Percentiles rank a stretch among this genome's conserved stretches.
Evolutionary conservation across 2,113 vertebrate genomes (phyloP).

Genomic region (Ceyx cyanopectus): DNA sequence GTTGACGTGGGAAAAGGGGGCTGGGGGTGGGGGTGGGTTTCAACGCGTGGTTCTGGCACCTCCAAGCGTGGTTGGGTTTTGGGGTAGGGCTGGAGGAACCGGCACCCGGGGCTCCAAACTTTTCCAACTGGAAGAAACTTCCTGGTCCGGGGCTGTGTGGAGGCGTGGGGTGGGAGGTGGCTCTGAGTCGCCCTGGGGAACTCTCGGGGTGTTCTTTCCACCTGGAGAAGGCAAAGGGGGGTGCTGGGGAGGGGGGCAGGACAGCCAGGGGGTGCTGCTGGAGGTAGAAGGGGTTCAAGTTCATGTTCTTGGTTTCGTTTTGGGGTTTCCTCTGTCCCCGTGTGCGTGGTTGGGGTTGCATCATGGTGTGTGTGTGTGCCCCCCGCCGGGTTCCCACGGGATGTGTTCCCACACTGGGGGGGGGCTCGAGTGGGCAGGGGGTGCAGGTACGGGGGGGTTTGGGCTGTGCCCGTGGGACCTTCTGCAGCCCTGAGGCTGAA

Average conservation of each 20-base stretch:
- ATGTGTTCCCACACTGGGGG: fast-evolving
- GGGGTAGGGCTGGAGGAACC: background rate
- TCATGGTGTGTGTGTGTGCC: fast-evolving
- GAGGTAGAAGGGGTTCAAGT: background rate
- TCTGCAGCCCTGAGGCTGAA: background rate
- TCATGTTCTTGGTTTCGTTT: background rate
- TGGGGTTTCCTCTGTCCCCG: fast-evolving
- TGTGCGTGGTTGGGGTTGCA: background rate
- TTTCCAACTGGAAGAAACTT: background rate
- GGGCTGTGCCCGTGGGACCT: background rate
- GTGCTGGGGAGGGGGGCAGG: no score
- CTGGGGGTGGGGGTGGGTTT: no score
- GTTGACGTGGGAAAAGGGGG: background rate
- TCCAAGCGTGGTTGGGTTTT: background rate
- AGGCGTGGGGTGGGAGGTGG: background rate
- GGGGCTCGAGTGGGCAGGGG: background rate
- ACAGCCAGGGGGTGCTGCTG: background rate
- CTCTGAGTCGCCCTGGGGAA: fast-evolving
- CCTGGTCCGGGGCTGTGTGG: background rate
- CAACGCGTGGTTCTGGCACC: fast-evolving
- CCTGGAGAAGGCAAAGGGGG: fast-evolving
- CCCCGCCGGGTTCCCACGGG: fast-evolving
- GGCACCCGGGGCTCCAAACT: background rate
- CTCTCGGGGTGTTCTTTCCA: fast-evolving
- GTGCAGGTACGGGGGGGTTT: background rate